phyloP scores from a whole-genome alignment of 2,113 vertebrate species.

The Ptilonorhynchus violaceus region DNA sequence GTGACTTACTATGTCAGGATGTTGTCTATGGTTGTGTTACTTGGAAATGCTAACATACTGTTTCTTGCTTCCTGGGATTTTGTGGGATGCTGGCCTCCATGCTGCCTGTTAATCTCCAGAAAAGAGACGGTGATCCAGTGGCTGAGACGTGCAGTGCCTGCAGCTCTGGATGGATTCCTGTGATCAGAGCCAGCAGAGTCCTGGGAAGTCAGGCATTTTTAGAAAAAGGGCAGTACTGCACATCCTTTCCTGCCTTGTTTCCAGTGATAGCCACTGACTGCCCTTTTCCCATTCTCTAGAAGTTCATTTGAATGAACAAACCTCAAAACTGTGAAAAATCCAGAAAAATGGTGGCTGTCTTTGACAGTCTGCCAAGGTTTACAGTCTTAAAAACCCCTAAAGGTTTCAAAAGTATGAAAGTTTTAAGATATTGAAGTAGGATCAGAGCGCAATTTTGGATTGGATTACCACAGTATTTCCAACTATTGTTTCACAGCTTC shows the following conservation, averaged over 20 bases:
- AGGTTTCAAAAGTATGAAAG: not conserved
- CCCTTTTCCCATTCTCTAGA: not conserved
- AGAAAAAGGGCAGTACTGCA: not conserved
- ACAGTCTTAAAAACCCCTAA: not conserved
- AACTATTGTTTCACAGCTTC: not conserved
- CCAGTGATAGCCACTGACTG: not conserved
- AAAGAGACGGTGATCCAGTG: not conserved
- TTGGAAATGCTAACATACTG: not conserved
- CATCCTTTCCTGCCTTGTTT: not conserved
- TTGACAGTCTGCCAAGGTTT: not conserved
- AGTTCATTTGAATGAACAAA: not conserved
- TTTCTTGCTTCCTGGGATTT: not conserved
- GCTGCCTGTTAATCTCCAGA: not conserved
- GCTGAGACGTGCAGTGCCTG: not conserved
- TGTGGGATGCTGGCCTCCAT: not conserved
- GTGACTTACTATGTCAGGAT: not conserved
- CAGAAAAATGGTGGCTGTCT: not conserved
- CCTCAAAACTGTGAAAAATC: not conserved
- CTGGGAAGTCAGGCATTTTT: not conserved
- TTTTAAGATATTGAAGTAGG: not conserved
- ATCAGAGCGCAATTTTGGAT: not conserved
- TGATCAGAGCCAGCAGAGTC: not conserved
- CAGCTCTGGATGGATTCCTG: not conserved
- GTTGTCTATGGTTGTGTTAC: not conserved
- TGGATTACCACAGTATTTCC: not conserved